Conservation (phyloP, 2,888 invertebrate genomes). For the Ellobium chinense region DNA sequence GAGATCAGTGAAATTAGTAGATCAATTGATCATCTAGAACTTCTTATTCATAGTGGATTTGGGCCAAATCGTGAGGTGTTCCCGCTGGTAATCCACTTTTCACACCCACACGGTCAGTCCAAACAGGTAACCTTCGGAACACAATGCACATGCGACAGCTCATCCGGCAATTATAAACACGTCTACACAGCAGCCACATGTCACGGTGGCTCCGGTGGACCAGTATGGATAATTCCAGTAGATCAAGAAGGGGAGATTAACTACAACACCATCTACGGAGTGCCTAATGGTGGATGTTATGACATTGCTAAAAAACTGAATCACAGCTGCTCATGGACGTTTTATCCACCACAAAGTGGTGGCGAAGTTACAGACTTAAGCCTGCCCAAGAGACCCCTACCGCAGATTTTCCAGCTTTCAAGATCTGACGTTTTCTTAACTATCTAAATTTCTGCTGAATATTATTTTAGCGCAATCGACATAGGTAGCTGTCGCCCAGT, state of each 20-base stretch:
- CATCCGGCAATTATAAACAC: neutral
- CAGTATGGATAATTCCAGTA: slow-evolving; percentile 15
- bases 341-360: neutral
- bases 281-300: slow-evolving; percentile 4
- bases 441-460: too few species aligned
- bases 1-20: too few species aligned
- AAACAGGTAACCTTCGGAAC: slow-evolving; percentile 8
- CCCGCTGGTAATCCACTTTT: neutral
- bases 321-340: neutral
- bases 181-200: slow-evolving; percentile 17
- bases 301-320: neutral
- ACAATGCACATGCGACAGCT: neutral
- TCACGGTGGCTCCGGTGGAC: slow-evolving; percentile 15
- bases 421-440: too few species aligned
- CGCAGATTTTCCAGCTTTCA: too few species aligned
- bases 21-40: too few species aligned
- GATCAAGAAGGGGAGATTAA: neutral
- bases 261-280: neutral
- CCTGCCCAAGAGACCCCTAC: too few species aligned
- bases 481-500: too few species aligned
- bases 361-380: too few species aligned
- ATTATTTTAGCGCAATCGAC: too few species aligned
- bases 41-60: too few species aligned
- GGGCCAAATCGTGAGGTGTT: too few species aligned
- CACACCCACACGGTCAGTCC: slow-evolving; percentile 27